A percentile compares a stretch with the other conserved stretches of the same genome.
phyloP scores from a whole-genome alignment of 2,888 invertebrate species.

The Galeopsomyia nigrocyanea region DNA sequence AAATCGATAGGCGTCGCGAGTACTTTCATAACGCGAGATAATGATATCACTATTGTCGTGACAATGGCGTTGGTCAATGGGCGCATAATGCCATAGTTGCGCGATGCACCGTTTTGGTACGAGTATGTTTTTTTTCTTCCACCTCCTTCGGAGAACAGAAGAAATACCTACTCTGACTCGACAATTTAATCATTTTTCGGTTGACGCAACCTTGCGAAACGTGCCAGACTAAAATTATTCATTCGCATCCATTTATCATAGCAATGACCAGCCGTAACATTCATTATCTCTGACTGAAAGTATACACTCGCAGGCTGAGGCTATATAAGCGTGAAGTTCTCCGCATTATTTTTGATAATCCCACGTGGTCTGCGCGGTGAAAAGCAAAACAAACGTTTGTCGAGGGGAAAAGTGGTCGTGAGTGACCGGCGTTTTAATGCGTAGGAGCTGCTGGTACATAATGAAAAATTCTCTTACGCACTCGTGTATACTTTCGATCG shows the following conservation, averaged over 20 bases:
- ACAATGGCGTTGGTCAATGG: constrained; percentile 22
- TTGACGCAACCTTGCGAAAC: too few relatives aligned
- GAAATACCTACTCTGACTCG: too few relatives aligned
- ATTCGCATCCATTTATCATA: background rate
- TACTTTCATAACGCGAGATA: constrained; percentile 32
- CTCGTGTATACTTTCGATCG: constrained; percentile 24
- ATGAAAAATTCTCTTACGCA: constrained; percentile 14
- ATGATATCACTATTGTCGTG: constrained; percentile 21
- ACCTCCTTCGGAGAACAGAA: too few relatives aligned
- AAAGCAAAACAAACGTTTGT: constrained; percentile 19
- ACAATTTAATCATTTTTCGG: too few relatives aligned
- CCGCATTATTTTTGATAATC: constrained; percentile 11
- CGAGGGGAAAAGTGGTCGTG: constrained; percentile 17
- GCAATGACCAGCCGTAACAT: background rate
- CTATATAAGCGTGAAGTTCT: background rate
- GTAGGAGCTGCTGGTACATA: background rate
- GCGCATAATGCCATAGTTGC: background rate
- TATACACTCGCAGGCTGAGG: background rate
- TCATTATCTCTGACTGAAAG: constrained; percentile 20
- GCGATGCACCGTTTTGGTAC: constrained; percentile 1
- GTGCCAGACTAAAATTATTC: background rate
- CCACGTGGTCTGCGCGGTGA: constrained; percentile 17
- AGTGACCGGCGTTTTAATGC: constrained; percentile 20
- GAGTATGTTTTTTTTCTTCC: too few relatives aligned
- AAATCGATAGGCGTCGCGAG: constrained; percentile 21